Evolutionary conservation across 2,797 vertebrate species (phyloP), one percentile per base, ranked within the genome.

Genomic region (Ceyx erithaca): DNA sequence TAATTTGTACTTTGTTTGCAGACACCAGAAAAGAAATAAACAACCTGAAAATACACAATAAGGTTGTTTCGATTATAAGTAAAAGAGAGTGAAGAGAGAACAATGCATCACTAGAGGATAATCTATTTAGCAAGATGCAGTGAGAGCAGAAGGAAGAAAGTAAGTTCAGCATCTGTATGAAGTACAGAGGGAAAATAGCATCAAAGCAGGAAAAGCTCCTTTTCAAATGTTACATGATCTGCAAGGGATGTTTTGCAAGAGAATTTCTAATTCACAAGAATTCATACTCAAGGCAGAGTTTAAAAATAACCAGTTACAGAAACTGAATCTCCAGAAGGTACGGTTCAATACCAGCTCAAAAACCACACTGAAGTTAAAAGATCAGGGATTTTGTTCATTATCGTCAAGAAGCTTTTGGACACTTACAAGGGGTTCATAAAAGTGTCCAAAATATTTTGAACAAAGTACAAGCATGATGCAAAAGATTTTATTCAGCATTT

Each of bases 301-400:
- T 59, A 59, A 94, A 94, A 95, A 78, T 49, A 94, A 76, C 14
- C 46, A 71, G 31, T 33, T 76, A 79, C 33, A 80, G 68, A 92
- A 82, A 76, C 28, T 25, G 21, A 83, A 57, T 70, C 67, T 92
- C 57, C 35, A 81, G 40, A 87, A 91, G 17, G 48, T 18, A 66
- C 15, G 40, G 21, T 49, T 35, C 58, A 59, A 86, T 52, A 40
- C 7, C 6, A 46, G 37, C 59, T 86, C 41, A 85, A 72, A 82
- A 89, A 70, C 37, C 15, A 66, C 6, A 57, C 1, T 1, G 2
- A 55, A 80, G 51, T 46, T 76, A 82, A 80, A 83, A 67, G n/a
- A 73, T 41, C 7, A 26, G 14, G 25, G 40, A 57, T 87, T 80
- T 78, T 58, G 17, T 80, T 71, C 11, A 19, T 66, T 81, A 57